A percentile compares a stretch with the other conserved stretches of the same genome.
phyloP scores from a whole-genome alignment of 2,113 vertebrate genomes.

The Hippocampus barbouri region DNA sequence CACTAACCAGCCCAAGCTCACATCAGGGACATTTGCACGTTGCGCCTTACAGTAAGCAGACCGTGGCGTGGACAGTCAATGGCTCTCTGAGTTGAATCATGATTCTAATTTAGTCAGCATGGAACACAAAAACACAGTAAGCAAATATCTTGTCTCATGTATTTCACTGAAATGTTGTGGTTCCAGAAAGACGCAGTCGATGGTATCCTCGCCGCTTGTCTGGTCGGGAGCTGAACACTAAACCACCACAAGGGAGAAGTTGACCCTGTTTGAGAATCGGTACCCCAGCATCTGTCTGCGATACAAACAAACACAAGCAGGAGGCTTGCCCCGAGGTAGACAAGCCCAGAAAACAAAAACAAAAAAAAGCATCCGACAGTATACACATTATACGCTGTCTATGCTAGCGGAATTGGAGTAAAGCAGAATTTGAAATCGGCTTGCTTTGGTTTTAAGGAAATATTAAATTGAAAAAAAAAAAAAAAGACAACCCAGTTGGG shows the following conservation, averaged over 20 bases:
- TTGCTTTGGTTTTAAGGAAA: background rate
- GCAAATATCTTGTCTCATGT: conserved; percentile 8
- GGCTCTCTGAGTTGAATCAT: conserved; percentile 12
- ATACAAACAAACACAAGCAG: conserved; percentile 48
- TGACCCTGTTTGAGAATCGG: conserved; percentile 64
- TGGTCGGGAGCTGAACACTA: conserved; percentile 39
- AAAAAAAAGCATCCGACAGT: background rate
- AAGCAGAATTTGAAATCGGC: background rate
- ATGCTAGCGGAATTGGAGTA: background rate
- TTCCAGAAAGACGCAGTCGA: background rate
- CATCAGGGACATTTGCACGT: conserved; percentile 9
- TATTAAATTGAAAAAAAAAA: background rate
- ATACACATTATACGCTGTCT: background rate
- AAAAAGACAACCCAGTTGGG: background rate
- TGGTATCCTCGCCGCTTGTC: conserved; percentile 10
- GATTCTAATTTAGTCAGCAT: conserved; percentile 9
- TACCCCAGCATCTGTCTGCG: conserved; percentile 58
- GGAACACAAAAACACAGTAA: background rate
- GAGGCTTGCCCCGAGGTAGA: conserved; percentile 49
- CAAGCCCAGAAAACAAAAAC: conserved; percentile 22
- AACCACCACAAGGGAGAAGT: conserved; percentile 62
- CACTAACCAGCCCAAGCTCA: conserved; percentile 28
- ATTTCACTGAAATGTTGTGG: conserved; percentile 9
- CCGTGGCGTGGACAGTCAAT: conserved; percentile 6
- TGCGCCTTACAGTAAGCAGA: conserved; percentile 1